Base-by-base conservation (phyloP, 2,888 invertebrate genomes). In the Sepiola atlantica region DNA sequence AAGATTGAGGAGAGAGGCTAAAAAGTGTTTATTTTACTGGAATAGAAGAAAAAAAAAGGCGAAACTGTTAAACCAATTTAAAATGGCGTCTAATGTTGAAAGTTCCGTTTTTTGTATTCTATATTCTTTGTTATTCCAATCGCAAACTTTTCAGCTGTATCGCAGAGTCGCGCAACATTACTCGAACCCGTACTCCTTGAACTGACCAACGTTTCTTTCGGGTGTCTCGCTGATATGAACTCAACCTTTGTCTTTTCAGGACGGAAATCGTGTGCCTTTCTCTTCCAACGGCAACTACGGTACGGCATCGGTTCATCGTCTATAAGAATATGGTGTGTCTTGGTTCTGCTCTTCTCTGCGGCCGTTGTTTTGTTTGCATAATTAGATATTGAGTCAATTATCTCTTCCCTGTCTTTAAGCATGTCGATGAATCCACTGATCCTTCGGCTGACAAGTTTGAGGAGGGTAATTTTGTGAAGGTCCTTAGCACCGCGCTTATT, bases 391-490 rank as follows among this genome's bases (percentile, higher is more conserved):
- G 77, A n/a, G n/a, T 77, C 77, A 14, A 77, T 77, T 77, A 77
- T 77, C 77, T 32, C n/a, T 77, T 77, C 77, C 77, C 77, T 92
- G 54, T 55, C 54, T n/a, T 92, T 55, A 18, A 92, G 92, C n/a
- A 54, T 24, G n/a, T 92, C 92, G 54, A 92, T 28, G 14, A 54
- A 92, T 3, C 92, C 92, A n/a, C 55, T 32, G 55, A 92, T 92
- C n/a, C 92, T 45, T 16, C 92, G 35, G 55, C n/a, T 45, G 45
- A 55, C 55, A n/a, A 92, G 54, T 45, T 54, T 45, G 4, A 92
- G 45, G n/a, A 92, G 92, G n/a, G 92, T 55, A n/a, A 55, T 55
- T 92, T 92, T 92, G 55, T 54, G 92, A 45, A 92, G 45, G 28
- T 92, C 92, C 55, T 35, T 24, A 14, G 55, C 55, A 28, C 55